phyloP scores from a whole-genome alignment of 2,113 vertebrate genomes.

The Mirounga angustirostris region DNA sequence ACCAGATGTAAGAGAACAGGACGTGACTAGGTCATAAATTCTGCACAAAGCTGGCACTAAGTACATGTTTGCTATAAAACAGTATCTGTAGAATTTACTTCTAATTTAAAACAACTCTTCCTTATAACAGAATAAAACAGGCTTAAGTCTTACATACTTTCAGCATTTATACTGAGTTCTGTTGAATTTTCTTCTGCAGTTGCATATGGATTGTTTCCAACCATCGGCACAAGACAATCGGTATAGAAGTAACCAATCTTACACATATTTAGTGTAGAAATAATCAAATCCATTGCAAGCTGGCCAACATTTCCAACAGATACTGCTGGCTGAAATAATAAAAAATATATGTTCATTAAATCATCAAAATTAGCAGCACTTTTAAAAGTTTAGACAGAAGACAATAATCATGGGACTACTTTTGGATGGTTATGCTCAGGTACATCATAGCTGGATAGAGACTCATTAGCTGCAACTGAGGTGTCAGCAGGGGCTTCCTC shows the following conservation, averaged over 20 bases:
- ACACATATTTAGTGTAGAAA: conserved; percentile 93
- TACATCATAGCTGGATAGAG: not conserved
- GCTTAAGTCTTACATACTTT: conserved; percentile 89
- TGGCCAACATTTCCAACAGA: conserved; percentile 98
- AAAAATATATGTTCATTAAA: not conserved
- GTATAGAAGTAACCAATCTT: conserved; percentile 96
- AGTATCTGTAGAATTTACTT: not conserved
- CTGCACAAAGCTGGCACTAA: not conserved
- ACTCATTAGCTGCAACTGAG: not conserved
- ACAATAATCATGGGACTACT: not conserved
- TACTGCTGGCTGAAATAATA: conserved; percentile 93
- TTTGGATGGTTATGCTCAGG: not conserved
- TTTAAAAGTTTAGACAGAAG: not conserved
- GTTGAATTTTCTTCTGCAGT: conserved; percentile 88
- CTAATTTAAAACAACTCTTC: conserved; percentile 31
- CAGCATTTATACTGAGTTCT: conserved; percentile 94
- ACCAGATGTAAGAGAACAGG: not conserved
- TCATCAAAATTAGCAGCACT: not conserved
- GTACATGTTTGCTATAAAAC: not conserved
- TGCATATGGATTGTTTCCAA: conserved; percentile 96
- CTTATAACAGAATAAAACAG: not conserved
- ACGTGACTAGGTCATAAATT: not conserved
- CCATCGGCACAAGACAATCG: conserved; percentile 96
- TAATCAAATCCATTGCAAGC: conserved; percentile 94
- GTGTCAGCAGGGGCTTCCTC: not conserved